Conservation (phyloP, 2,797 vertebrate genomes). For the Gymnothorax javanicus region DNA sequence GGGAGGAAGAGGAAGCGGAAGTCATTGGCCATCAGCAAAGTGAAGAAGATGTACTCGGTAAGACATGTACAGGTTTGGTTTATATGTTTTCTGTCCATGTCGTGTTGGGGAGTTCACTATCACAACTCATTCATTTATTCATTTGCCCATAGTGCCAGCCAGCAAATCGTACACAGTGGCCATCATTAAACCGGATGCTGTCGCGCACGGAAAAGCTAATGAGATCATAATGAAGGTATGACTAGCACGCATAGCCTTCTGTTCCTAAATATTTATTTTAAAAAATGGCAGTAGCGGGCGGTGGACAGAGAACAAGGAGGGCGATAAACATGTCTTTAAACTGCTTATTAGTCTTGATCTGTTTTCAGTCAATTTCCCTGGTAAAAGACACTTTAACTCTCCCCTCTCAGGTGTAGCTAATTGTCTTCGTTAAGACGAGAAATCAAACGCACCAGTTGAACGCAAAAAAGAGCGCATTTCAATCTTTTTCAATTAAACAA, state of each 20-base stretch:
- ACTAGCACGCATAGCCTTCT: not conserved
- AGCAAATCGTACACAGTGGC: slow-evolving; percentile 79
- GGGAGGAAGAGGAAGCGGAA: slow-evolving; percentile 60
- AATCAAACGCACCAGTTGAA: too few species aligned
- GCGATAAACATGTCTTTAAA: too few species aligned
- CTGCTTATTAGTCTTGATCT: too few species aligned
- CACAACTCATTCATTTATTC: not conserved
- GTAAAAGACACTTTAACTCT: too few species aligned
- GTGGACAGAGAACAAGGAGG: too few species aligned
- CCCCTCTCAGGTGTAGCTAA: too few species aligned
- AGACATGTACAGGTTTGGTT: slow-evolving; percentile 40
- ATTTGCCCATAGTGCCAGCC: slow-evolving; percentile 63
- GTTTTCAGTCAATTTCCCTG: too few species aligned
- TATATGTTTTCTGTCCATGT: not conserved
- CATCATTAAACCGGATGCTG: slow-evolving; percentile 87
- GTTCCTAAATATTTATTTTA: slow-evolving; percentile 8
- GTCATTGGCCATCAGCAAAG: slow-evolving; percentile 46
- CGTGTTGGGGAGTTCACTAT: not conserved
- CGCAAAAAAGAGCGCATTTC: too few species aligned
- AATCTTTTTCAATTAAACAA: too few species aligned
- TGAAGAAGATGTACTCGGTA: slow-evolving; percentile 71
- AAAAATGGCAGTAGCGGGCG: slow-evolving; percentile 26
- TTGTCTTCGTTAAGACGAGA: too few species aligned
- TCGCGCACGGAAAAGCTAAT: slow-evolving; percentile 80
- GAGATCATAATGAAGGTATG: slow-evolving; percentile 88